Conservation (phyloP, 2,797 vertebrate species). For the Microctenopoma lineatum region DNA sequence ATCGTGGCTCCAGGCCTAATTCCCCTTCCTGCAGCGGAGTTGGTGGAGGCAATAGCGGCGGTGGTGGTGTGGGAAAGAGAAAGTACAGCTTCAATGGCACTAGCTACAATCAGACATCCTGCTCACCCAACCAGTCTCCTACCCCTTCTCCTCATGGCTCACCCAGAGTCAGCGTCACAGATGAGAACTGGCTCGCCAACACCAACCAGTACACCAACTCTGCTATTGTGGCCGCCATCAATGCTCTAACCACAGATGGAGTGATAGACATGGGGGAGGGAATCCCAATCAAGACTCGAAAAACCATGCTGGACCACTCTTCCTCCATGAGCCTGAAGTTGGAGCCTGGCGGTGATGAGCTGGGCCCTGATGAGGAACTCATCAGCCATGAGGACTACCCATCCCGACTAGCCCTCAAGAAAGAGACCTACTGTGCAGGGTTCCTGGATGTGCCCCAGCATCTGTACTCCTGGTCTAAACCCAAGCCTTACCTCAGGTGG, state of each 20-base stretch:
- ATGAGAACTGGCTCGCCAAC: slow-evolving; percentile 92
- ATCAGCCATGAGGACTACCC: slow-evolving; percentile 90
- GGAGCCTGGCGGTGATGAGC: slow-evolving; percentile 90
- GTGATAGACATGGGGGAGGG: slow-evolving; percentile 91
- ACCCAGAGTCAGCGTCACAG: slow-evolving; percentile 91
- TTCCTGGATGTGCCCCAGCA: slow-evolving; percentile 95
- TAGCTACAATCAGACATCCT: slow-evolving; percentile 84
- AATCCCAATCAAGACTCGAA: slow-evolving; percentile 93
- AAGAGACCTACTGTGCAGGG: slow-evolving; percentile 92
- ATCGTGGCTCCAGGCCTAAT: slow-evolving; percentile 85
- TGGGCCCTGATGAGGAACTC: slow-evolving; percentile 82
- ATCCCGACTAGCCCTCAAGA: slow-evolving; percentile 88
- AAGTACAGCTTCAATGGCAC: slow-evolving; percentile 91
- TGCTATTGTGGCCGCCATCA: slow-evolving; percentile 96
- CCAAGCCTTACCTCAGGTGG: slow-evolving; percentile 95
- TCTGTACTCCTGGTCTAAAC: slow-evolving; percentile 93
- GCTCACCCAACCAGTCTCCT: slow-evolving; percentile 91
- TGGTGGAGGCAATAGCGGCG: slow-evolving; percentile 28
- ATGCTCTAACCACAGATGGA: slow-evolving; percentile 95
- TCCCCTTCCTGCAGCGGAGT: slow-evolving; percentile 87
- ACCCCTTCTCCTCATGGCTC: slow-evolving; percentile 91
- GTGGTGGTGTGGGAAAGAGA: slow-evolving; percentile 85
- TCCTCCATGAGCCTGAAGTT: slow-evolving; percentile 90
- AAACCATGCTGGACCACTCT: slow-evolving; percentile 89
- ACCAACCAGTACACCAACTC: slow-evolving; percentile 98